Percentiles rank a stretch among this genome's conserved stretches.
These are phyloP conservation scores for Norana najaformis DNA, from an alignment of 2,888 invertebrate species.

Conservation along the genomic window DNA sequence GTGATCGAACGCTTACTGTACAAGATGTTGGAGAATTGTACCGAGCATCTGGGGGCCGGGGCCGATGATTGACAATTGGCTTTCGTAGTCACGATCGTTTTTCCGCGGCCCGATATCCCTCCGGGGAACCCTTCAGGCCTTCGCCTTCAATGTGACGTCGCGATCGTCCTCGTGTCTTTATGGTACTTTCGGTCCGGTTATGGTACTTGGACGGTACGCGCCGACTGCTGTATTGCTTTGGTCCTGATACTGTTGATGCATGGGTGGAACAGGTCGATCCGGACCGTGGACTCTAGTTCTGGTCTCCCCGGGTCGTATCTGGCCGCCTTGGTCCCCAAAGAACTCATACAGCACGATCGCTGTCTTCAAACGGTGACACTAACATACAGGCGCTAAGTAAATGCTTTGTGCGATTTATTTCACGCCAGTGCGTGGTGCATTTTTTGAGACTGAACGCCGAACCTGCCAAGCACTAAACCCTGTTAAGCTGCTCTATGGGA, in stretches of 20 bases:
- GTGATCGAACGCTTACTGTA: not conserved
- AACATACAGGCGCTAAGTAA: not conserved
- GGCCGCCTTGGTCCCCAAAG: not conserved
- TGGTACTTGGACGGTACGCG: not conserved
- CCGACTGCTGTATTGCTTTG: not conserved
- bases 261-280: not conserved
- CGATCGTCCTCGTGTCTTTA: not conserved
- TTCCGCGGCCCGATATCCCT: not conserved
- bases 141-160: constrained; percentile 6
- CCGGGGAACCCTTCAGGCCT: not conserved
- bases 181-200: constrained; percentile 6
- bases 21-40: not conserved
- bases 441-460: not conserved
- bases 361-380: not conserved
- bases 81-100: not conserved
- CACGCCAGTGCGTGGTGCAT: no score
- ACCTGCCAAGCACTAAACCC: not conserved
- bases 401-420: not conserved
- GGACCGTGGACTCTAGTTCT: not conserved
- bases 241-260: not conserved
- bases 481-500: no score
- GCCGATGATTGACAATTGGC: not conserved
- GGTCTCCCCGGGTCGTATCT: not conserved
- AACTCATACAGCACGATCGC: not conserved
- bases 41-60: not conserved